Conservation (phyloP, 2,888 invertebrate species). For the Myopa testacea region DNA sequence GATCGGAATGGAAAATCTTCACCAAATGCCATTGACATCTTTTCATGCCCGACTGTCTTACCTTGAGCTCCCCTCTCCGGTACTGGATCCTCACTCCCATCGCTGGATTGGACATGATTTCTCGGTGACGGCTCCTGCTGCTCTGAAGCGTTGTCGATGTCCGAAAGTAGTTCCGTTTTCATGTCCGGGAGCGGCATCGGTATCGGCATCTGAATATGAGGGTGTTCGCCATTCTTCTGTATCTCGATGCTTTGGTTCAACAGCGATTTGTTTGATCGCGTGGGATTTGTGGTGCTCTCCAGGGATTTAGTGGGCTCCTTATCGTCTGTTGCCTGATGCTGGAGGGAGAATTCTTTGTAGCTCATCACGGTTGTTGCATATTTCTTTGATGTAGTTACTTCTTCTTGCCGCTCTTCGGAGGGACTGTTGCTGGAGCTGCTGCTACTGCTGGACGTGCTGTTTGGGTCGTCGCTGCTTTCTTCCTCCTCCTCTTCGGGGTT, state of each 20-base stretch:
- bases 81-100: constrained; percentile 27
- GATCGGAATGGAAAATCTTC: no score
- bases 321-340: not conserved
- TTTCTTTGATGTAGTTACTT: not conserved
- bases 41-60: not conserved
- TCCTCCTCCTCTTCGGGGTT: constrained; percentile 47
- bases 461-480: constrained; percentile 43
- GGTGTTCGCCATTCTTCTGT: constrained; percentile 44
- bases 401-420: constrained; percentile 35
- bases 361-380: not conserved
- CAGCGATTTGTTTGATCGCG: not conserved
- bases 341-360: not conserved
- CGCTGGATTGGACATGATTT: constrained; percentile 27
- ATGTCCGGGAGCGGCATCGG: constrained; percentile 40
- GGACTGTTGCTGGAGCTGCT: constrained; percentile 13
- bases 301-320: not conserved
- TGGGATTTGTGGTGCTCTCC: not conserved
- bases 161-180: constrained; percentile 42
- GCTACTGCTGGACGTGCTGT: constrained; percentile 31
- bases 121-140: constrained; percentile 15
- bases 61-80: not conserved
- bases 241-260: constrained; percentile 38
- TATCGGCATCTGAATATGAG: constrained; percentile 43
- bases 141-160: constrained; percentile 42
- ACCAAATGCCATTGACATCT: not conserved